phyloP scores from a whole-genome alignment of 2,113 vertebrate genomes.

The Chaetops frenatus region DNA sequence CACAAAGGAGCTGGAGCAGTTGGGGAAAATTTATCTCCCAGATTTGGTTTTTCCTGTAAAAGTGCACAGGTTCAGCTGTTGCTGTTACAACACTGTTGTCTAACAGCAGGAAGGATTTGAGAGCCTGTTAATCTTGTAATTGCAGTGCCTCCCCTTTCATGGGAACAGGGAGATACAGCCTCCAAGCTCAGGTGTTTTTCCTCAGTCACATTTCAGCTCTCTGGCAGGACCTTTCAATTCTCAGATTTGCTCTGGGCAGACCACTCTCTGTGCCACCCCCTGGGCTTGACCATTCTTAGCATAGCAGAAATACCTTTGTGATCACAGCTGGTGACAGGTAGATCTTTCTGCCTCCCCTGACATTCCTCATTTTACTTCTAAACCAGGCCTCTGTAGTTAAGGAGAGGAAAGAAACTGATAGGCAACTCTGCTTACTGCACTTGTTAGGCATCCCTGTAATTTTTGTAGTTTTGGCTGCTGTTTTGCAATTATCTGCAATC shows the following conservation, averaged over 20 bases:
- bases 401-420: background rate
- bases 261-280: background rate
- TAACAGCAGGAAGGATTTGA: background rate
- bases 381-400: fast-evolving
- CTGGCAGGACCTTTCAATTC: background rate
- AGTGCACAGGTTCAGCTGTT: background rate
- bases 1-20: background rate
- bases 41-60: background rate
- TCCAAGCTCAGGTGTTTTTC: background rate
- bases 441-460: background rate
- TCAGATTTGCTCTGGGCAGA: background rate
- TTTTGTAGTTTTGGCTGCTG: background rate
- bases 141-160: background rate
- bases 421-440: no score
- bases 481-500: background rate
- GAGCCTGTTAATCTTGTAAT: background rate
- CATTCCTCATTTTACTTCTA: background rate
- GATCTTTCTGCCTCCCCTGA: background rate
- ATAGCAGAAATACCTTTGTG: background rate
- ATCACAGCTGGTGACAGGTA: background rate
- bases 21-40: background rate
- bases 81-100: background rate
- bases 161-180: background rate
- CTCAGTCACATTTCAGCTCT: background rate
- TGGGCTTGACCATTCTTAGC: background rate